Evolutionary conservation across 1,140 invertebrate species (phyloP), one percentile per base, ranked within the genome.

Genomic region (Drosophila sproati): DNA sequence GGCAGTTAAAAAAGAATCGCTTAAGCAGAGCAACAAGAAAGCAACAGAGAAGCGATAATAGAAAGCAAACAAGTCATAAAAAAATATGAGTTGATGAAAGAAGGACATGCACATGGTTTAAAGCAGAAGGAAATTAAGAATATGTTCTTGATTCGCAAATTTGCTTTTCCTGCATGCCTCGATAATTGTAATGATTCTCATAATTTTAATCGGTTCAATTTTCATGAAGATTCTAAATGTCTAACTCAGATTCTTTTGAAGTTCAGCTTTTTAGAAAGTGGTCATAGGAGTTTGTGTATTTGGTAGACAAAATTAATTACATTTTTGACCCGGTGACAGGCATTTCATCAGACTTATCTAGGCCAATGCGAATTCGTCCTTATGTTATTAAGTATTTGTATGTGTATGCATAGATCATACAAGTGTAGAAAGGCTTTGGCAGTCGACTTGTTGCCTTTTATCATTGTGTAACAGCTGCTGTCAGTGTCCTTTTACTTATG

Each of bases 381-480:
- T 7, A 20, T 54, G 51, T 31, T 7, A 43, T 43, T 43, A n/a
- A 43, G n/a, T 43, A 43, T 41, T 6, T 55, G 20, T 20, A 20
- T 55, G 3, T 12, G 12, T 59, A 45, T 47, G 12, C 12, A 59
- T 59, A 20, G 56, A 20, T 59, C 56, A 43, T 57, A 29, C 5
- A 48, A 37, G 34, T 29, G n/a, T 10, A n/a, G n/a, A 12, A 31
- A 2, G 32, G 34, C 29, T 43, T 31, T n/a, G 35, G 7, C 41
- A 5, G 34, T n/a, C 45, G 5, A 37, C 29, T 50, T 54, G 57
- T 52, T 61, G 35, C 35, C 39, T 51, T 64, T 85, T 85, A 86
- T 85, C 82, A 72, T 67, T 66, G 43, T 50, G 45, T 47, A 86
- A 61, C 82, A 87, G 82, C 82, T 86, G 82, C 51, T 63, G 72